Evolutionary conservation across 2,888 invertebrate species (phyloP), one percentile per base, ranked within the genome.

Genomic region (Gandaritis pyraliata): DNA sequence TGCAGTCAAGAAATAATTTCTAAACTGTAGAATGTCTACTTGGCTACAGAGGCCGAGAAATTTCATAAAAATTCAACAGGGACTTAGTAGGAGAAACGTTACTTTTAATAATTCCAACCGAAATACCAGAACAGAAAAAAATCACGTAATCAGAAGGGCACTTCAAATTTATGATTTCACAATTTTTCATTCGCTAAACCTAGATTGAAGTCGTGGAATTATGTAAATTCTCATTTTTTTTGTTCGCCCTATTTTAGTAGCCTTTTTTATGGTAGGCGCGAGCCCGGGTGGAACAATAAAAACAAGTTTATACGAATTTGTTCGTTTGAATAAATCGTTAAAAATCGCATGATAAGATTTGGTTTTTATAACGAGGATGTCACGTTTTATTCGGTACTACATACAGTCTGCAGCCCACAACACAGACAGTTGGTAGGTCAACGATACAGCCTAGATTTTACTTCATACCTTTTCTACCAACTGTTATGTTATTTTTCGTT

Each of bases 271-370:
- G 48, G 65, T 61, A 45, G 41, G 33, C 43, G 45, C n/a, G n/a
- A n/a, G n/a, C 8, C 43, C 62, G 60, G 43, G 49, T 56, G 48
- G 61, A 54, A 70, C 66, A 71, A 69, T 72, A 65, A 72, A 71
- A 70, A 63, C 61, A 71, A 72, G 61, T 61, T 64, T 66, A 62
- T 64, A 64, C 49, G 67, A 63, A 65, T 65, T 58, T 59, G 62
- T 65, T 68, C 49, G 66, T 68, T 68, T 70, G 55, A 68, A 68
- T 68, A 66, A 65, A 23, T 65, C 59, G 61, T 58, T 58, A 56
- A 61, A 65, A 61, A 68, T 55, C 18, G 30, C 52, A 29, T 38
- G 61, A 43, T 41, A 41, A 15, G 13, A 7, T 11, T 43, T 43
- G 2, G 43, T 15, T 16, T 16, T 16, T 23, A 23, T n/a, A 38